Base-by-base conservation (phyloP, 2,113 vertebrate genomes). In the Psilopsiagon aymara region DNA sequence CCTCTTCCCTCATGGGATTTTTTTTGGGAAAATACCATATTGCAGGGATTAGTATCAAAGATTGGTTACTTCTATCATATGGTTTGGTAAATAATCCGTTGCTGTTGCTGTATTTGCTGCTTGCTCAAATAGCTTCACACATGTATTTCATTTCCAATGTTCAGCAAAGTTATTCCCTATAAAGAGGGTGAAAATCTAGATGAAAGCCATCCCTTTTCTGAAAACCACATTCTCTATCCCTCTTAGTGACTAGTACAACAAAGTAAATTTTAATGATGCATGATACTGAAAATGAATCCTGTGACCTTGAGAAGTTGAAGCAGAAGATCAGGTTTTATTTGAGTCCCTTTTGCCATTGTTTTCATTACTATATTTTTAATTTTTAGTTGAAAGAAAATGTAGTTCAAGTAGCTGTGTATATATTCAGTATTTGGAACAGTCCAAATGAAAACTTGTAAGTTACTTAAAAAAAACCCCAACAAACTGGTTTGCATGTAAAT, bases 131-230 rank as follows among this genome's bases (percentile, higher is more conserved):
- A 94, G 60, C 82, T 96, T 96, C 96, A 97, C 97, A 97, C 90
- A 85, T 96, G 95, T 96, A 95, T 97, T 96, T 96, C 47, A 97
- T 97, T 97, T 97, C 86, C 93, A 96, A 92, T 97, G 94, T 96
- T 95, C 88, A 95, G 87, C 82, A 29, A 91, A 94, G 96, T 94
- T 96, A 97, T 94, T 97, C 88, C 90, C 84, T 94, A 68, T 96
- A 95, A 97, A 96, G 94, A 95, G 80, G 84, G 91, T 82, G 90
- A 95, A 96, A 88, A 82, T 95, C 84, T 95, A 97, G 90, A 96
- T 97, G 94, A 97, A 97, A 97, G 92, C 64, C 73, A 41, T 96
- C 28, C 39, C 82, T 93, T 82, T 95, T 66, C 73, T 96, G 85
- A 87, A 97, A 97, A 90, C 69, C 84, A 17, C 90, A 95, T 88